Evolutionary conservation across 1,140 invertebrate genomes (phyloP).

Genomic region (Parasteatoda tepidariorum): DNA sequence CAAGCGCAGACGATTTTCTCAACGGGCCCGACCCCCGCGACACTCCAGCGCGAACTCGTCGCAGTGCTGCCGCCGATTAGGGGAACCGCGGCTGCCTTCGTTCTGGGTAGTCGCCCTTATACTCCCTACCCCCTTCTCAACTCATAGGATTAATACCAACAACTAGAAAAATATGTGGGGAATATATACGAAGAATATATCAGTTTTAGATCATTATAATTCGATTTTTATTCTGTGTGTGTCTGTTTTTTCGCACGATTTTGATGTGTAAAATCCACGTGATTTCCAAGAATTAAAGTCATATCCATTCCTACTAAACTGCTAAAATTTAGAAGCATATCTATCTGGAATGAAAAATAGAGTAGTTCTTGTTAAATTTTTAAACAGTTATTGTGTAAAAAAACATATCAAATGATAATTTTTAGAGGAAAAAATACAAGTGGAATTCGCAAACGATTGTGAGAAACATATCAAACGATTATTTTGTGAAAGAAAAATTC

Average conservation of each 20-base stretch:
- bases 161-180: not conserved
- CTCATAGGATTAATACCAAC: not conserved
- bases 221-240: not conserved
- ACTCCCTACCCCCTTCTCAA: not conserved
- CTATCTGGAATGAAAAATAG: too few relatives aligned
- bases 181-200: not conserved
- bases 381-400: too few relatives aligned
- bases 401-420: too few relatives aligned
- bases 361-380: too few relatives aligned
- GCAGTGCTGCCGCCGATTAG: conserved; percentile 23
- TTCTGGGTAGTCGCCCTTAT: not conserved
- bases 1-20: conserved; percentile 21
- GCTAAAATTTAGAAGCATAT: too few relatives aligned
- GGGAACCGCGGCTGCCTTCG: not conserved
- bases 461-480: too few relatives aligned
- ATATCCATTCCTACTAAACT: too few relatives aligned
- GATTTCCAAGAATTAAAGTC: too few relatives aligned
- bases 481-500: too few relatives aligned
- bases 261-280: not conserved
- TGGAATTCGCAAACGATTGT: too few relatives aligned
- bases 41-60: conserved; percentile 4
- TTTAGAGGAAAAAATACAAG: too few relatives aligned
- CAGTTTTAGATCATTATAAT: not conserved
- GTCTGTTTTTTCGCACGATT: not conserved
- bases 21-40: conserved; percentile 17